Evolutionary conservation across 2,888 invertebrate genomes (phyloP), one percentile per base, ranked within the genome.

Genomic region (Muschampia plurimacula): DNA sequence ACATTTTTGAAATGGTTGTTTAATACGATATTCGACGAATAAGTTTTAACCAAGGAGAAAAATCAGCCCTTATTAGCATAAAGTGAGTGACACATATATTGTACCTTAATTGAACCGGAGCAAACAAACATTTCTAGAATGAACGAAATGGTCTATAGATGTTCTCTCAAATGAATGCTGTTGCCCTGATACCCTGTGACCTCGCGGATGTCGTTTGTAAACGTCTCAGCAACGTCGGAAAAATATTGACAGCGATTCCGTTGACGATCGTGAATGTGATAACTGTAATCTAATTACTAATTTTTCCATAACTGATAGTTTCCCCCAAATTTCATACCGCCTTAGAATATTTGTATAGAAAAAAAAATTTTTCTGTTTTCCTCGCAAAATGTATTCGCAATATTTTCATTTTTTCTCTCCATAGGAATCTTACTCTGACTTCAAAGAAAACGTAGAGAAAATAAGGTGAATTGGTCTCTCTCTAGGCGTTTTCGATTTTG

Each of bases 101-200:
- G 2, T 28, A 2, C 2, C 1, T 49, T 7, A 49, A 49, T 49
- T 15, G 22, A n/a, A 55, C 55, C 55, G 57, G 36, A 12, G 64
- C 67, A 77, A 75, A 77, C 75, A 78, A 77, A 72, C 52, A 78
- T 77, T 82, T 83, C 82, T 82, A 84, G 83, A 86, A 82, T 80
- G 74, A 59, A 67, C 41, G 63, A 73, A 79, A 65, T 69, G 67
- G 52, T 69, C 28, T 22, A 69, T 69, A 68, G 60, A 69, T 64
- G 67, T 63, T 62, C 55, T 66, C 59, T 72, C 62, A 65, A 66
- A 12, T 49, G 55, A 60, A 12, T 59, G 52, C 69, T 73, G 79
- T 71, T 79, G 72, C 74, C 77, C 78, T 77, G 86, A 88, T 89
- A 88, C 79, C 86, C 85, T 84, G 39, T 80, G 84, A 87, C 87